Conservation (phyloP, 2,888 invertebrate species). For the Cheilosia variabilis region DNA sequence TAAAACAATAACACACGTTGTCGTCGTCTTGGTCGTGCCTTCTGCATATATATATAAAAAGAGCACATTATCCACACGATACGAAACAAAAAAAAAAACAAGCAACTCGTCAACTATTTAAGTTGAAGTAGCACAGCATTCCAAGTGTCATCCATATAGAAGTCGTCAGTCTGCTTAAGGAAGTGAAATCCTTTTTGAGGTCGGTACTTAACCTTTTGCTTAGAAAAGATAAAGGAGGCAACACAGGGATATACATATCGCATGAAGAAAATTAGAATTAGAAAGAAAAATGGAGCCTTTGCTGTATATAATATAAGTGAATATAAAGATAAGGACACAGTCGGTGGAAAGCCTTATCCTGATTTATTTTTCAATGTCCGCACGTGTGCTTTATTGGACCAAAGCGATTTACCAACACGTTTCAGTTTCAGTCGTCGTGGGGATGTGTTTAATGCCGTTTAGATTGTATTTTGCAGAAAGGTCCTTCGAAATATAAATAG, state of each 20-base stretch:
- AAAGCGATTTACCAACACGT: no score
- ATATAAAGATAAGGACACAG: constrained; percentile 10
- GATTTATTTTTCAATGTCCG: no score
- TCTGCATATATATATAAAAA: no score
- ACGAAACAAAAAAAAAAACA: constrained; percentile 4
- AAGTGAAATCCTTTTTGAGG: constrained; percentile 50
- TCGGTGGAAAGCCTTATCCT: neutral
- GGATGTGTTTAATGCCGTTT: no score
- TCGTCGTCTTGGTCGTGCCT: neutral
- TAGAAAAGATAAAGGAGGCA: neutral
- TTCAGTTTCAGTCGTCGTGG: no score
- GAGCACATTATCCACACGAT: no score
- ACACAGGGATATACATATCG: neutral
- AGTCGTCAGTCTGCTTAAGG: constrained; percentile 55
- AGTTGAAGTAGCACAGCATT: constrained; percentile 37
- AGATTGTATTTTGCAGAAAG: no score
- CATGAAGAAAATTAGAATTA: constrained; percentile 24
- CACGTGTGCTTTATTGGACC: no score
- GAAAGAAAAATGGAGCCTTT: neutral
- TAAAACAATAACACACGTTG: constrained; percentile 49
- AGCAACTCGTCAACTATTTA: constrained; percentile 65
- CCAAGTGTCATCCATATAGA: constrained; percentile 8
- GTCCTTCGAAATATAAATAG: no score
- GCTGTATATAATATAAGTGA: constrained; percentile 5
- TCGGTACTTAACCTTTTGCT: constrained; percentile 70